These are phyloP conservation scores for Aldabrachelys gigantea DNA, from an alignment of 2,113 vertebrate species.

Conservation along the genomic window DNA sequence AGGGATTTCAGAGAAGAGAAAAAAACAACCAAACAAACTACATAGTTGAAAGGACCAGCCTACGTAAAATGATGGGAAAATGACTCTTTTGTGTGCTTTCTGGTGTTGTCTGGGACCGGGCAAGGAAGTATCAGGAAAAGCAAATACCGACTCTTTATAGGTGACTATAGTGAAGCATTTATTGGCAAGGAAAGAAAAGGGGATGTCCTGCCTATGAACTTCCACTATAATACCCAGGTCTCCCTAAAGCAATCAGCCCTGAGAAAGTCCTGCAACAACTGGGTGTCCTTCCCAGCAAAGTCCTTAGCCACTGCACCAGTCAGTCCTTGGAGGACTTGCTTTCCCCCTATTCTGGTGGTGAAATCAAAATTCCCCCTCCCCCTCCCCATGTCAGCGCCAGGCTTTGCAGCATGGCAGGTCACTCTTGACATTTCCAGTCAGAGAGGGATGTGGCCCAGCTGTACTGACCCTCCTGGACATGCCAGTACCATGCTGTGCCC, in stretches of 20 bases:
- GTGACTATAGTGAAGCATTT: not conserved
- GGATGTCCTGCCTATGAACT: not conserved
- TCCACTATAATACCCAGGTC: not conserved
- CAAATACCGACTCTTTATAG: not conserved
- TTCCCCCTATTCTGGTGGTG: not conserved
- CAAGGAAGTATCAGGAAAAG: accelerated
- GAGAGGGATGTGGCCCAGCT: not conserved
- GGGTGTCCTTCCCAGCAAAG: not conserved
- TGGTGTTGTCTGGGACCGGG: not conserved
- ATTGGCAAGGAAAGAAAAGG: not conserved
- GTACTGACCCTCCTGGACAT: no score
- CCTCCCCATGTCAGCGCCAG: not conserved
- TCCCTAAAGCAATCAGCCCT: not conserved
- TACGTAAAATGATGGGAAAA: not conserved
- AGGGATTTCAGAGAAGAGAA: not conserved
- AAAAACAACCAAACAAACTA: not conserved
- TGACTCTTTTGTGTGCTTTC: no score
- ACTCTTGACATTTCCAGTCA: not conserved
- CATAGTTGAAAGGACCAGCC: accelerated
- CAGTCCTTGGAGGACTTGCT: not conserved
- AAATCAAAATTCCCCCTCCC: not conserved
- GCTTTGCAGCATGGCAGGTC: not conserved
- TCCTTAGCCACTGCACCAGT: not conserved
- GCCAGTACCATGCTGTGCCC: not conserved
- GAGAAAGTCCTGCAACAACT: not conserved